Conservation (phyloP, 2,113 vertebrate genomes). For the Chloropsis hardwickii region DNA sequence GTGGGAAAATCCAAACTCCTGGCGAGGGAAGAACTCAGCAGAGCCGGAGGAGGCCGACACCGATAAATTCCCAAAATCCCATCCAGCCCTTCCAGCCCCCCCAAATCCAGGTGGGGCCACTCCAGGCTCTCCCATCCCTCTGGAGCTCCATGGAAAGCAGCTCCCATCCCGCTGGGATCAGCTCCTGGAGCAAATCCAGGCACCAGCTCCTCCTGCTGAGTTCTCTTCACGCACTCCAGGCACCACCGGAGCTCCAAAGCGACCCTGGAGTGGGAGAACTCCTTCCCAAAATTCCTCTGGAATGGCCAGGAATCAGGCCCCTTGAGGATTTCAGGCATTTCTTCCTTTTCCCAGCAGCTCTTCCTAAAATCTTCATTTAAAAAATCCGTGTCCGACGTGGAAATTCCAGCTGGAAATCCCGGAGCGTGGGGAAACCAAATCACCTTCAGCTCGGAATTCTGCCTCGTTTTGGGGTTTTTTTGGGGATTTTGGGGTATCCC, state of each 20-base stretch:
- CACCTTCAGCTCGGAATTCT: accelerated
- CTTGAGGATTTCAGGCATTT: not conserved
- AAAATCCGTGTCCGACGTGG: accelerated
- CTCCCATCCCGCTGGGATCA: not conserved
- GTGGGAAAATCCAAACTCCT: not conserved
- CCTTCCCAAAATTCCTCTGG: not conserved
- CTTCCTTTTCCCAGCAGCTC: not conserved
- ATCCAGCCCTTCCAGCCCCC: not conserved
- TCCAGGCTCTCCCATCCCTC: not conserved
- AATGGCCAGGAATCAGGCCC: accelerated
- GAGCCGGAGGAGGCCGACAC: not conserved
- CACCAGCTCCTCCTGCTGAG: accelerated
- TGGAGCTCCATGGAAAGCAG: not conserved
- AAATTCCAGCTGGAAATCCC: not conserved
- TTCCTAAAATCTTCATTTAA: not conserved
- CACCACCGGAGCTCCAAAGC: not conserved
- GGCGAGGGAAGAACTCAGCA: not conserved
- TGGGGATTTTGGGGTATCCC: not conserved
- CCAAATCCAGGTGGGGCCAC: not conserved
- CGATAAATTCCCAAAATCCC: not conserved
- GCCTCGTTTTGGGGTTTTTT: not conserved
- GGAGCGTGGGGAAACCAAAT: accelerated
- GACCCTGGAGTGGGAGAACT: accelerated
- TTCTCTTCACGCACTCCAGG: no score
- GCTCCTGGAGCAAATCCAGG: not conserved